These are phyloP conservation scores for Apteryx owenii DNA, from an alignment of 2,113 vertebrate species.

Conservation along the genomic window DNA sequence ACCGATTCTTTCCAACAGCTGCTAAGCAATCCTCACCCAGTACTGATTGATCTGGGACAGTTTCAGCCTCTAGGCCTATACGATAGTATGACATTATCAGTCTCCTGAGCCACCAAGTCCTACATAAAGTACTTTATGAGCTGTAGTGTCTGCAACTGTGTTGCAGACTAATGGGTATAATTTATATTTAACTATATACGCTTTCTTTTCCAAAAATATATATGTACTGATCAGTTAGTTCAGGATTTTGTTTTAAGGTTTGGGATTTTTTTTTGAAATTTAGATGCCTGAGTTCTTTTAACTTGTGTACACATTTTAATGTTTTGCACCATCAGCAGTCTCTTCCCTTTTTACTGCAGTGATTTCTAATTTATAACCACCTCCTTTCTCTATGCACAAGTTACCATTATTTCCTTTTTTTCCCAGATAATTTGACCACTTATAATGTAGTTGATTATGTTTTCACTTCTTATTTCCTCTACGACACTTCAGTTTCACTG, in stretches of 20 bases:
- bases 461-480: neutral
- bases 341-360: neutral
- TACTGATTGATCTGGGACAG: neutral
- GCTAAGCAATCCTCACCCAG: neutral
- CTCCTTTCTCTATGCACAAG: neutral
- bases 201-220: neutral
- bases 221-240: neutral
- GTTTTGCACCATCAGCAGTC: neutral
- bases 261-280: neutral
- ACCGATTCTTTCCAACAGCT: neutral
- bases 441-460: neutral
- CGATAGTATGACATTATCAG: rapidly evolving
- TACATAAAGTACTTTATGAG: neutral
- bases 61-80: neutral
- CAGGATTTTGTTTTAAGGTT: neutral
- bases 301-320: neutral
- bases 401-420: neutral
- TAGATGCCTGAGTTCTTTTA: neutral
- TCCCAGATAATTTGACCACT: neutral
- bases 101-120: neutral
- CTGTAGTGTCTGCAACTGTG: neutral
- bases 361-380: neutral
- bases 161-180: neutral
- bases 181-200: neutral
- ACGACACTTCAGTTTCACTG: neutral